phyloP scores from a whole-genome alignment of 2,797 vertebrate genomes.

The Peromyscus aztecus region DNA sequence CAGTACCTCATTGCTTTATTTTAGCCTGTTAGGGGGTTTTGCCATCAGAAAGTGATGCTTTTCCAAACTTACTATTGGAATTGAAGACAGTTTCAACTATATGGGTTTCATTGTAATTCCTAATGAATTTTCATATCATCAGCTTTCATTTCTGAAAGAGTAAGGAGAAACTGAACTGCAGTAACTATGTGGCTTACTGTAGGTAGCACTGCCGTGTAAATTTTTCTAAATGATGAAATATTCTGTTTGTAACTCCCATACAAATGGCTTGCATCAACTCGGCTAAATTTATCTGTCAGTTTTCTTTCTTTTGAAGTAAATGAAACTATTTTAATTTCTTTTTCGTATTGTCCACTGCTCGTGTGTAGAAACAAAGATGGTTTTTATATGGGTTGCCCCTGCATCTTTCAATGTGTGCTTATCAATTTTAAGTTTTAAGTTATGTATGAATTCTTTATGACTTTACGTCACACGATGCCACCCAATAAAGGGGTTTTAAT shows the following conservation, averaged over 20 bases:
- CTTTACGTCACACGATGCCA: neutral
- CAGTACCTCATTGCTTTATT: neutral
- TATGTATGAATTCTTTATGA: neutral
- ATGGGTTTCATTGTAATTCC: neutral
- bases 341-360: neutral
- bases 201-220: neutral
- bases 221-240: neutral
- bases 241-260: neutral
- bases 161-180: neutral
- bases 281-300: neutral
- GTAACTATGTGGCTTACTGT: neutral
- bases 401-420: neutral
- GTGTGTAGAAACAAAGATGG: neutral
- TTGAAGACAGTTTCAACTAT: neutral
- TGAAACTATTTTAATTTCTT: neutral
- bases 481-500: neutral
- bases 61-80: neutral
- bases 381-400: neutral
- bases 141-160: neutral
- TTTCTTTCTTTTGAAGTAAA: neutral
- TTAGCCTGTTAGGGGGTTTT: neutral
- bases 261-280: neutral
- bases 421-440: neutral
- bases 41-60: neutral
- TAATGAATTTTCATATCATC: neutral